Evolutionary conservation across 2,888 invertebrate species (phyloP).

Genomic region (Polyommatus iphigenia): DNA sequence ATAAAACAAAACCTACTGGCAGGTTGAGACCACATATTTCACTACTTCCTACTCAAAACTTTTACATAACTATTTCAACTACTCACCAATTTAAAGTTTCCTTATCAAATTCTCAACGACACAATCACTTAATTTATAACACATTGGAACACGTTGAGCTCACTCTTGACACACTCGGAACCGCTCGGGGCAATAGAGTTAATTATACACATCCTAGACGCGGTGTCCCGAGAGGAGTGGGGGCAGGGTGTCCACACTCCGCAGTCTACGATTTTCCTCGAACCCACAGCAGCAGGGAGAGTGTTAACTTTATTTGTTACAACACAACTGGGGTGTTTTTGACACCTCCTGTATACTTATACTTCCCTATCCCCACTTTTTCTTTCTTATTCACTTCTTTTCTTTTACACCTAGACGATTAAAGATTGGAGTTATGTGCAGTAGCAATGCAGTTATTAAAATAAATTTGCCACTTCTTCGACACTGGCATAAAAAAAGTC

Average conservation of each 20-base stretch:
- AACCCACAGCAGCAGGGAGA: slow-evolving; percentile 35
- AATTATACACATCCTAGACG: slow-evolving; percentile 43
- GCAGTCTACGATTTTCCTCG: slow-evolving; percentile 37
- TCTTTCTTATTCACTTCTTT: not conserved
- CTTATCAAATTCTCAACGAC: not conserved
- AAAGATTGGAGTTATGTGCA: not conserved
- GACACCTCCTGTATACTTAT: not conserved
- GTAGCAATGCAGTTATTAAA: not conserved
- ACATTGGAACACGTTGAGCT: slow-evolving; percentile 35
- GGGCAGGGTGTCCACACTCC: slow-evolving; percentile 44
- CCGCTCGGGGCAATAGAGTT: slow-evolving; percentile 45
- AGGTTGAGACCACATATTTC: not conserved
- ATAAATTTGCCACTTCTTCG: not conserved
- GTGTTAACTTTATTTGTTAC: not conserved
- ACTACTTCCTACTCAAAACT: not conserved
- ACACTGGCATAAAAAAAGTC: not conserved
- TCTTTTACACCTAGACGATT: not conserved
- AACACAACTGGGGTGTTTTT: not conserved
- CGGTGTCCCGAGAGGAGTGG: slow-evolving; percentile 44
- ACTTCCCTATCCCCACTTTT: not conserved
- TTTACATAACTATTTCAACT: not conserved
- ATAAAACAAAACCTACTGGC: not conserved
- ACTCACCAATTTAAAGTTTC: slow-evolving; percentile 24
- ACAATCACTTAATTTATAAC: slow-evolving; percentile 16
- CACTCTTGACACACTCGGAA: slow-evolving; percentile 40